These are phyloP conservation scores for Corapipo altera DNA, from an alignment of 2,113 vertebrate species.

Conservation along the genomic window DNA sequence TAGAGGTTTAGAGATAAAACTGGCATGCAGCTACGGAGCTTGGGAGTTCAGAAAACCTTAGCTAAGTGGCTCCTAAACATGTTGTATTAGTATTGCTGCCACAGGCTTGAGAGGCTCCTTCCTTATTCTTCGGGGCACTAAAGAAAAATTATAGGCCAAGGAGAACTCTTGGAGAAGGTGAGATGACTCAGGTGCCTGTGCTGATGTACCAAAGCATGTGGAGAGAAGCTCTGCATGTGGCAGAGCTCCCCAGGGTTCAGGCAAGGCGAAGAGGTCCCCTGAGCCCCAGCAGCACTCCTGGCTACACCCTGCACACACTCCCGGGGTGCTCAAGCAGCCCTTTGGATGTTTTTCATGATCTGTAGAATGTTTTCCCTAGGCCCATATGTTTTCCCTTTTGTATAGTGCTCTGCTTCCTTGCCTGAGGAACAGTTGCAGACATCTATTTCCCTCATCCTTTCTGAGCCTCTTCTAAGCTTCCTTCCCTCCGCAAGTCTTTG, in stretches of 20 bases:
- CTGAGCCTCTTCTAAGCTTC: conserved; percentile 60
- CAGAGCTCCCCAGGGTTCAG: not conserved
- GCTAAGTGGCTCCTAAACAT: not conserved
- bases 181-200: not conserved
- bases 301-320: accelerated
- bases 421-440: conserved; percentile 48
- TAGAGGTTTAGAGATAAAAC: not conserved
- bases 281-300: not conserved
- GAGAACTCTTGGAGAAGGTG: not conserved
- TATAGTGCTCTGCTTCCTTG: conserved; percentile 40
- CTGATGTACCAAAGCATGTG: accelerated
- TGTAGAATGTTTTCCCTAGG: conserved; percentile 25
- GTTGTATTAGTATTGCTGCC: not conserved
- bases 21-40: not conserved
- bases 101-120: not conserved
- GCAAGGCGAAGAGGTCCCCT: not conserved
- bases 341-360: conserved; percentile 22
- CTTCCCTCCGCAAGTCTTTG: conserved; percentile 35
- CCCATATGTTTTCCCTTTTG: conserved; percentile 16
- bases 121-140: not conserved
- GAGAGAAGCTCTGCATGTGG: not conserved
- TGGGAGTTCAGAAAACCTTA: not conserved
- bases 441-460: conserved; percentile 57
- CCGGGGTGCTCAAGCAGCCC: accelerated
- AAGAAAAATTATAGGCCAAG: not conserved